Base-by-base conservation (phyloP, 2,888 invertebrate species). In the Callimorpha dominula region DNA sequence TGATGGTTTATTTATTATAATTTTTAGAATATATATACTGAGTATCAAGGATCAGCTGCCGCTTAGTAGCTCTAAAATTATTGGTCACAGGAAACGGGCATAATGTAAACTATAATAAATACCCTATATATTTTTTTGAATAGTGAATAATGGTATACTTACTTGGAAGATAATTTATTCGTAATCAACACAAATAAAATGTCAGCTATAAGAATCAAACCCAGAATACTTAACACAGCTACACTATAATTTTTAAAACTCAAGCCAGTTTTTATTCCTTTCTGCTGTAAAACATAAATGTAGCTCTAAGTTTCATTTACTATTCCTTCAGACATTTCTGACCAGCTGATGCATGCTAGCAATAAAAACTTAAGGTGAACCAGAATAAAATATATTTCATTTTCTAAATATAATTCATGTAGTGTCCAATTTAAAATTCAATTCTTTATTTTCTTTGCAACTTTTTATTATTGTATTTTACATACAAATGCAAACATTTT, bases 371-470 rank as follows among this genome's bases (percentile, higher is more conserved):
- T 9, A 2, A 54, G 54, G n/a, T 54, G 54, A 54, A 54, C 31
- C 31, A 31, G 31, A 31, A 31, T 54, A 54, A 54, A 54, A 54
- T n/a, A 54, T 54, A n/a, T n/a, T 54, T 54, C 54, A 54, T 54
- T 54, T 54, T 54, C 54, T 20, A 57, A 0, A 57, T 14, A 5
- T 31, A 31, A 4, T 57, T 3, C 20, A 57, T 57, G 20, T 57
- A 57, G 20, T 11, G 20, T 20, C 12, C n/a, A 57, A 57, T 76
- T 76, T 73, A 78, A 65, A 80, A 71, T 71, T 20, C 12, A 11
- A 57, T 20, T 57, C 20, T 20, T 12, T 0, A 54, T 54, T 54
- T 54, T 20, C 54, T 54, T 54, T 11, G 31, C 31, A 31, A 31
- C 1, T 31, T 31, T 31, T 31, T 31, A 31, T 31, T 31, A 31